A percentile compares a stretch with the other conserved stretches of the same genome.
phyloP scores from a whole-genome alignment of 2,113 vertebrate species.

The Crotalus tigris region DNA sequence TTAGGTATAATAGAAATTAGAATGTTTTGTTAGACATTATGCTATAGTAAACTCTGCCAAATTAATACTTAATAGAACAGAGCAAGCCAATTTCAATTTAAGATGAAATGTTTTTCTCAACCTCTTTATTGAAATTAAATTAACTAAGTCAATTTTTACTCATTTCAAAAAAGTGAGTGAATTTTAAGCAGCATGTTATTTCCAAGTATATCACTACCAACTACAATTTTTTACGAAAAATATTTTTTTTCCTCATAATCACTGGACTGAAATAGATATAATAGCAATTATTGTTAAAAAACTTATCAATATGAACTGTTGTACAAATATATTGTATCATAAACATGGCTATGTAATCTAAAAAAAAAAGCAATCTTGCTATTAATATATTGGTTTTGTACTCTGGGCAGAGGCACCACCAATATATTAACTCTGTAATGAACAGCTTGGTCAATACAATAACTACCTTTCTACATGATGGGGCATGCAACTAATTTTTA shows the following conservation, averaged over 20 bases:
- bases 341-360: not conserved
- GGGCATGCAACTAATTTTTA: not conserved
- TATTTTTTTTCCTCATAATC: not conserved
- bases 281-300: not conserved
- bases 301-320: not conserved
- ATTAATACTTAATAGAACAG: not conserved
- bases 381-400: not conserved
- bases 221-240: not conserved
- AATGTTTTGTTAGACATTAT: not conserved
- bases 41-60: not conserved
- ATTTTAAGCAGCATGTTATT: not conserved
- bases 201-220: not conserved
- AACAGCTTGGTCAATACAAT: not conserved
- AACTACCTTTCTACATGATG: not conserved
- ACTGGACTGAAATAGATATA: not conserved
- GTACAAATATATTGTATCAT: not conserved
- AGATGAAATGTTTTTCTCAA: not conserved
- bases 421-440: not conserved
- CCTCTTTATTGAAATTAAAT: not conserved
- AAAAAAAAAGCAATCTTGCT: not conserved
- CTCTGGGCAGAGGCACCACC: not conserved
- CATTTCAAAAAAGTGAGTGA: not conserved
- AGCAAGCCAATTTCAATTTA: not conserved
- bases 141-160: not conserved
- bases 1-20: not conserved